Base-by-base conservation (phyloP, 1,140 invertebrate genomes). In the Cyphomyrmex costatus region DNA sequence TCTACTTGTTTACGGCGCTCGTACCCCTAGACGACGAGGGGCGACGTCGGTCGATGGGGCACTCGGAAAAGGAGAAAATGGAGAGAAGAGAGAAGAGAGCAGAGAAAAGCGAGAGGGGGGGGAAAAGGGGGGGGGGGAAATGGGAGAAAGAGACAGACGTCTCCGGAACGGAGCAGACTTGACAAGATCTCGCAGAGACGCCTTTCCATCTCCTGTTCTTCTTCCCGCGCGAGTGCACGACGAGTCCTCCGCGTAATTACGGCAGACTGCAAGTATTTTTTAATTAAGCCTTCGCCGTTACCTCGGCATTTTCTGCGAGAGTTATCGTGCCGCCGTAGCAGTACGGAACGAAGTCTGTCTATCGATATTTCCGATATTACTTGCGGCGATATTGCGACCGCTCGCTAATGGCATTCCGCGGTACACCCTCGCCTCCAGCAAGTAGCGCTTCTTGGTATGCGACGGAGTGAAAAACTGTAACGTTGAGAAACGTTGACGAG, bases 341-440 rank as follows among this genome's bases (percentile, higher is more conserved):
- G 74, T 49, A n/a, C 27, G 14, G 68, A 68, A 73, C 79, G 30
- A 86, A 89, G 86, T 86, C 83, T 77, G 82, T 82, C 83, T 80
- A 80, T 73, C 84, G 86, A 91, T 91, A 91, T 91, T 91, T 80
- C 84, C 74, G 68, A 87, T 89, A 88, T 88, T 83, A 74, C 83
- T 74, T 61, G 60, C 53, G 66, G 53, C 36, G 79, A 51, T 71
- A 82, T 85, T 73, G 68, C 61, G 80, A 82, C 76, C 83, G 82
- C 63, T 14, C 71, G 86, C 49, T 71, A 79, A 90, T 77, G 79
- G 65, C 86, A 88, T 88, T 86, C 73, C 74, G 80, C 53, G 76
- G 58, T 74, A 30, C 58, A 42, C 46, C 73, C 73, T 79, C 80
- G 77, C 71, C 46, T 5, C 6, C n/a, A 42, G 71, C 80, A 33